Base-by-base conservation (phyloP, 2,113 vertebrate species). In the Leucosticte australis region DNA sequence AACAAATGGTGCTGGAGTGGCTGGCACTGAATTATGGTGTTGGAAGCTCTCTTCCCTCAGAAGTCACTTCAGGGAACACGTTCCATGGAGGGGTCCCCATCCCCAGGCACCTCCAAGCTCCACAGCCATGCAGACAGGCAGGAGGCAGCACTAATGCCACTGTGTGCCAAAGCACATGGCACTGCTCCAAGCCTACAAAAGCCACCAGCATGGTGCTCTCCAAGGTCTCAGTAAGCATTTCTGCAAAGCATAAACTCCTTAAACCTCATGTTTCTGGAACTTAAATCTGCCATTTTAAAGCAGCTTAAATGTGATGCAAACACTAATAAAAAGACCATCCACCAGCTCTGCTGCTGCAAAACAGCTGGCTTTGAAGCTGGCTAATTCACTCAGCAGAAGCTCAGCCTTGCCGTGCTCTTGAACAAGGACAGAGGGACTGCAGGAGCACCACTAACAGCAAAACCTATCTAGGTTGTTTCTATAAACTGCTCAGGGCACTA, bases 241-340 rank as follows among this genome's bases (percentile, higher is more conserved):
- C 92, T 95, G 70, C 70, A 73, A 75, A 85, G 57, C 74, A 73
- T 64, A 93, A 94, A 82, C 69, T 44, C 44, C 82, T 87, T 87
- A 91, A 95, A 76, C 53, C 56, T 85, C 31, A 5, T 49, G 52
- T 94, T 90, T 80, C 95, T 96, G 94, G 70, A 94, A 87, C 69
- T 93, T 90, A 84, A 91, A 87, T 78, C 77, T 92, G 81, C 41
- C 83, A 87, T 95, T 95, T 89, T 87, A 92, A 93, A 95, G 77
- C 60, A 82, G 87, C 74, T 94, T 92, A 92, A 82, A 85, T 2
- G 22, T 56, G 69, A 94, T 82, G 77, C 0, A 1, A 89, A 60
- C 23, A 37, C 69, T 71, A 90, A 93, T 84, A 87, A 92, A 90
- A 95, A 52, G 52, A 81, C 44, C 52, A 79, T 89, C 77, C 83